These are phyloP conservation scores for Rissa tridactyla DNA, from an alignment of 2,113 vertebrate species.

Conservation along the genomic window DNA sequence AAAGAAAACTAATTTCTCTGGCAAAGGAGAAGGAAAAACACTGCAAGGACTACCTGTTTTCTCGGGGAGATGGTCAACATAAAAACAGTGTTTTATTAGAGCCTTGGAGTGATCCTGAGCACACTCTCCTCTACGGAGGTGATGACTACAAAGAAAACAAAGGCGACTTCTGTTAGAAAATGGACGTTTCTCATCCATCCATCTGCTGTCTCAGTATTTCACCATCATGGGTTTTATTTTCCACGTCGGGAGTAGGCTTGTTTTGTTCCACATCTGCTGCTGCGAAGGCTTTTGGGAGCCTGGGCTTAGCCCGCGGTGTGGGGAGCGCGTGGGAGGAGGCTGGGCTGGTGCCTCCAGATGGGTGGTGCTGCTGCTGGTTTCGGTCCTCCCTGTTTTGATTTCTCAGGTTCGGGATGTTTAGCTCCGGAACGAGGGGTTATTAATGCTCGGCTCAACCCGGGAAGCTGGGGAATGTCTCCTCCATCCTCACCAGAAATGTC, in stretches of 20 bases:
- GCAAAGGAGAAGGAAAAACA: not conserved
- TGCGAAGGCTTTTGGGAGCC: not conserved
- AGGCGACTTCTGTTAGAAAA: not conserved
- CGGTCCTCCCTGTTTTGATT: not conserved
- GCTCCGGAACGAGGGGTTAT: not conserved
- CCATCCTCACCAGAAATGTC: not conserved
- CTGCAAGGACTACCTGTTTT: not conserved
- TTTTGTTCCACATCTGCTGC: not conserved
- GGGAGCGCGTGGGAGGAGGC: not conserved
- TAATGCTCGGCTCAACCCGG: not conserved
- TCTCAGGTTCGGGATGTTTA: not conserved
- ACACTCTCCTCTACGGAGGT: rapidly evolving
- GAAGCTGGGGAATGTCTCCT: not conserved
- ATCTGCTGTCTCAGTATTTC: not conserved
- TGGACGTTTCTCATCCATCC: not conserved
- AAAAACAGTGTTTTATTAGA: not conserved
- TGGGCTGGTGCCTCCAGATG: not conserved
- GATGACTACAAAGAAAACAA: not conserved
- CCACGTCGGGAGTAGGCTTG: not conserved
- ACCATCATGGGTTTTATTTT: not conserved
- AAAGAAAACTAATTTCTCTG: not conserved
- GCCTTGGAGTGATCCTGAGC: not conserved
- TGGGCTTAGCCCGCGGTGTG: rapidly evolving
- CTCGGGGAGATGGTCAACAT: not conserved
- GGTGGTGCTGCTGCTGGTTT: not conserved